phyloP scores from a whole-genome alignment of 2,797 vertebrate genomes.

The Chaetophractus vellerosus region DNA sequence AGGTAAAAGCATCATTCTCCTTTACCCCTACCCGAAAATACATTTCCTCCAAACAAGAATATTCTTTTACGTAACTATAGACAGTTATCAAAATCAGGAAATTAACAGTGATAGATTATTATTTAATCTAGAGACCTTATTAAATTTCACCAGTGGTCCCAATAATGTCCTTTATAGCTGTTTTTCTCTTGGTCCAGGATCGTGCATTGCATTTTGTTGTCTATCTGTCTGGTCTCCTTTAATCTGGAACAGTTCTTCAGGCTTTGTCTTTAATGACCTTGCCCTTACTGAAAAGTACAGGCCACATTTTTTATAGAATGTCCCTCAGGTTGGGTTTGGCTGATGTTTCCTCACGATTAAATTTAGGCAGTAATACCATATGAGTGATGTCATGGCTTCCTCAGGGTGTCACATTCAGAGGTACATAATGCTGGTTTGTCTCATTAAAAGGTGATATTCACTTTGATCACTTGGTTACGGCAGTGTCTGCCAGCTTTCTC shows the following conservation, averaged over 20 bases:
- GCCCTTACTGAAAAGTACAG: background rate
- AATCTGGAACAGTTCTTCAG: background rate
- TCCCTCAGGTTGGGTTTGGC: background rate
- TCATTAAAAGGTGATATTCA: background rate
- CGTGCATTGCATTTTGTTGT: too few species aligned
- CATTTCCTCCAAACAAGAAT: background rate
- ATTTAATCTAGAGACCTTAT: background rate
- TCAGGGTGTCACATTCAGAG: background rate
- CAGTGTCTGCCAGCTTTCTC: background rate
- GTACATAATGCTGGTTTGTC: background rate
- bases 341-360: background rate
- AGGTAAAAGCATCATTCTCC: background rate
- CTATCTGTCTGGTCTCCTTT: background rate
- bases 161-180: background rate
- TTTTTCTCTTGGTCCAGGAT: background rate
- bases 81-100: background rate
- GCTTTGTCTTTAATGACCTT: background rate
- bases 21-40: background rate
- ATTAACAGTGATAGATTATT: background rate
- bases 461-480: background rate
- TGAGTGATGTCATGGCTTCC: background rate
- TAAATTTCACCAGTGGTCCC: background rate
- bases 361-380: background rate
- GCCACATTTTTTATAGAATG: too few species aligned
- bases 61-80: background rate